Evolutionary conservation across 2,113 vertebrate genomes (phyloP), one percentile per base, ranked within the genome.

Genomic region (Cephalopholis sonnerati): DNA sequence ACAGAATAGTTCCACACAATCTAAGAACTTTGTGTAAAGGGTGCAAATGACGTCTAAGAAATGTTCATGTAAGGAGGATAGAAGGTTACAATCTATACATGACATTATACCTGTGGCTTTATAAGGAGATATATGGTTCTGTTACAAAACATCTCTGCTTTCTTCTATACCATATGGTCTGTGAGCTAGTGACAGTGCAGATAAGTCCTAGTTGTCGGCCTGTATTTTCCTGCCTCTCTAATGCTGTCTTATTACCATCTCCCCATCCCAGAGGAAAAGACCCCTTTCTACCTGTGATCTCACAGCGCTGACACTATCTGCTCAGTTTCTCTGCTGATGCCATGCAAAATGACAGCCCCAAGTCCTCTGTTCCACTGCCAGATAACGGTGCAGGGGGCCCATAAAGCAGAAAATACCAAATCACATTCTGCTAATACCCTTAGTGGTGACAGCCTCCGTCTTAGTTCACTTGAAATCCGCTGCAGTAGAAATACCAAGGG

Each of bases 351-450:
- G 92, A 94, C 91, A 94, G 85, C 79, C 68, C 79, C 54, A 79
- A 87, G 83, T 87, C 87, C 79, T 87, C 89, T 93, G 89, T 85
- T 91, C 71, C 77, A 63, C 77, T 72, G 83, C 68, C 76, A 90
- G 87, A 93, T 90, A 89, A 81, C 71, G 67, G 82, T 32, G 62
- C 71, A 69, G 70, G 84, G 72, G 57, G 41, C 74, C 74, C 64
- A 72, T 80, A 84, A 85, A 91, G 87, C 70, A 79, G 81, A 90
- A 94, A 91, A 93, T 90, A 89, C 85, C 48, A 89, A 92, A 93
- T 93, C 88, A 85, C 78, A 90, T 93, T 91, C 80, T 51, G 74
- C 85, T 93, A 93, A 93, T 91, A 93, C 89, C 86, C 84, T 74
- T 80, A 81, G 75, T 36, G 72, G 81, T 88, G 91, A 89, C 88